Evolutionary conservation across 2,797 vertebrate species (phyloP).

Genomic region (Gallirallus australis): DNA sequence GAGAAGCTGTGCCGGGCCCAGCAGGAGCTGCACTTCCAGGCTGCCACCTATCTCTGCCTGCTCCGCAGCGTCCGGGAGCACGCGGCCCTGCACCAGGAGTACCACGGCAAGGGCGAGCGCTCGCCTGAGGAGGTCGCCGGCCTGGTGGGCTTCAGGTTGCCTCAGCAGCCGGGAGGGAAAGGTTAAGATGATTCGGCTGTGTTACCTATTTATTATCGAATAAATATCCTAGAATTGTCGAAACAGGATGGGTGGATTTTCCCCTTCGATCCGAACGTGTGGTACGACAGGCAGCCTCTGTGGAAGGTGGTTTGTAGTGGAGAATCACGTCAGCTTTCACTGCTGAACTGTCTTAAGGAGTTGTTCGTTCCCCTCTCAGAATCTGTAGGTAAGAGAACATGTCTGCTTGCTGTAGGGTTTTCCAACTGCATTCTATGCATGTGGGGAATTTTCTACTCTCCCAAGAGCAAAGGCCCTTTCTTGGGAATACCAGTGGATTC

Average conservation of each 20-base stretch:
- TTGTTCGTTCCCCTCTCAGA: neutral
- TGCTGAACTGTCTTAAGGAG: neutral
- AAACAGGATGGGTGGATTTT: neutral
- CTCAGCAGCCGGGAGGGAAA: slow-evolving; percentile 94
- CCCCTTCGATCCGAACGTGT: rapidly evolving
- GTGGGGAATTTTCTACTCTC: neutral
- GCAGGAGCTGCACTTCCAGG: slow-evolving; percentile 89
- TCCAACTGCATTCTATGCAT: rapidly evolving
- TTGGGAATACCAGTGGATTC: neutral
- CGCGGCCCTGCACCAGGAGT: slow-evolving; percentile 84
- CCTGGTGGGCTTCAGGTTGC: slow-evolving; percentile 90
- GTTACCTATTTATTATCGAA: neutral
- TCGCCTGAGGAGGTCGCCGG: slow-evolving; percentile 81
- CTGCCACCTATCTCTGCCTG: slow-evolving; percentile 90
- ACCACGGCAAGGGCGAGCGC: slow-evolving; percentile 87
- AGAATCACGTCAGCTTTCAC: rapidly evolving
- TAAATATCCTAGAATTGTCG: neutral
- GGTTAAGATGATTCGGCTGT: slow-evolving; percentile 77
- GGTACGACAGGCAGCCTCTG: rapidly evolving
- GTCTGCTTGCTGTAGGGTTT: neutral
- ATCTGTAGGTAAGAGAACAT: neutral
- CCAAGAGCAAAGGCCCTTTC: neutral
- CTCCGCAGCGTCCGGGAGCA: slow-evolving; percentile 88
- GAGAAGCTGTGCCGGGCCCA: slow-evolving; percentile 91
- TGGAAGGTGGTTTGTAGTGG: rapidly evolving